Percentiles rank a stretch among this genome's conserved stretches.
These are phyloP conservation scores for Cichlasoma orientale DNA, from an alignment of 2,797 vertebrate genomes.

Conservation along the genomic window DNA sequence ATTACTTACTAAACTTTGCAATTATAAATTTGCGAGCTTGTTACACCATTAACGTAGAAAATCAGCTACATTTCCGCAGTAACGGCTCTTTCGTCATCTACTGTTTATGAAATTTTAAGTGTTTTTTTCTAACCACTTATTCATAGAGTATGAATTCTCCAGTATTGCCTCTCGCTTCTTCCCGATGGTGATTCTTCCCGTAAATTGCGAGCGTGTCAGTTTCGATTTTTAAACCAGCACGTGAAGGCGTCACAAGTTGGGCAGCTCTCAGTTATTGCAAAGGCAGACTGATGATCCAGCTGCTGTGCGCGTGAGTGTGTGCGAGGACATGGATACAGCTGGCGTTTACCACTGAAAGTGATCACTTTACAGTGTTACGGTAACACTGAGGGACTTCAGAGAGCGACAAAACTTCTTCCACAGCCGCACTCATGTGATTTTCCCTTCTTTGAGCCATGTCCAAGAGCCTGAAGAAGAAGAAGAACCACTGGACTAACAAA, in stretches of 20 bases:
- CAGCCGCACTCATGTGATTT: constrained; percentile 65
- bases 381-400: constrained; percentile 13
- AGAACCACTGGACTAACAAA: constrained; percentile 97
- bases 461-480: constrained; percentile 92
- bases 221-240: neutral
- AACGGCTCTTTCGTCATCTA: neutral
- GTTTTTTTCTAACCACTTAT: neutral
- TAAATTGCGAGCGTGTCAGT: accelerated
- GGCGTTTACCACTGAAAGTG: constrained; percentile 47
- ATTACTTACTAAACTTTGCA: neutral
- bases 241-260: constrained; percentile 67
- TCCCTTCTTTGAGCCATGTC: constrained; percentile 87
- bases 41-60: neutral
- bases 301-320: constrained; percentile 59
- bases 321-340: constrained; percentile 72
- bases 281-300: constrained; percentile 74
- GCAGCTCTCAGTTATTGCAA: constrained; percentile 63
- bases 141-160: neutral
- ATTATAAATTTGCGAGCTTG: neutral
- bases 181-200: too few relatives aligned
- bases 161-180: neutral
- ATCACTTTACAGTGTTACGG: constrained; percentile 21
- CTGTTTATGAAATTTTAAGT: neutral
- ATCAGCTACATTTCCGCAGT: neutral
- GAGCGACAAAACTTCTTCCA: constrained; percentile 55